These are phyloP conservation scores for Salvator merianae DNA, from an alignment of 2,113 vertebrate genomes.

Conservation along the genomic window DNA sequence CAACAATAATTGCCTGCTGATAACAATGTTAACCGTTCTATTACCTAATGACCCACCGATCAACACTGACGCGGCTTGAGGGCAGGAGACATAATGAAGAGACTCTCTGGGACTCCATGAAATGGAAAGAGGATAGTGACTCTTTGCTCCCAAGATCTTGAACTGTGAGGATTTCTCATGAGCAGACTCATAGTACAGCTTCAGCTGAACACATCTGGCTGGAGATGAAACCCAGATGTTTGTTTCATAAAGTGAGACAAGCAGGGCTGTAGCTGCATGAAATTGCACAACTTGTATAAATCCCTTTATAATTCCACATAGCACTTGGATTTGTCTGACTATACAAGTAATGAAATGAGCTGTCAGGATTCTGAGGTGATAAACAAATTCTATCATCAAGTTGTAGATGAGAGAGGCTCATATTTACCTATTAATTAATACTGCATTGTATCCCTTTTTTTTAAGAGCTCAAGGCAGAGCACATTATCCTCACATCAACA, in stretches of 20 bases:
- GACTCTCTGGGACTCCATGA: background rate
- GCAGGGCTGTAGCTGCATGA: background rate
- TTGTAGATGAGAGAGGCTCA: too few relatives aligned
- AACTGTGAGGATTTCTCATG: background rate
- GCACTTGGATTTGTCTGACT: background rate
- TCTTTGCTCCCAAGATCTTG: background rate
- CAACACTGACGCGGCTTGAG: conserved; percentile 13
- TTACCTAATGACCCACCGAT: conserved; percentile 37
- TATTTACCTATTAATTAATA: too few relatives aligned
- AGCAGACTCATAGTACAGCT: background rate
- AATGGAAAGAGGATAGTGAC: background rate
- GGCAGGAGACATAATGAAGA: background rate
- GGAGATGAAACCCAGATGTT: background rate
- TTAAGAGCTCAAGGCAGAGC: too few relatives aligned
- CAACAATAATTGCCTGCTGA: conserved; percentile 36
- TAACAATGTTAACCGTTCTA: conserved; percentile 40
- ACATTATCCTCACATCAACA: too few relatives aligned
- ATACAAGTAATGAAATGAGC: background rate
- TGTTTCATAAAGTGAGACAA: background rate
- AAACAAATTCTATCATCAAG: background rate
- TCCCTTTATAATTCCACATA: background rate
- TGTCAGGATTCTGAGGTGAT: background rate
- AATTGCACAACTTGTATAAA: background rate
- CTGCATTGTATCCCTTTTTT: too few relatives aligned
- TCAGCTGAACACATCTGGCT: background rate